Conservation (phyloP, 2,113 vertebrate genomes). For the Stercorarius parasiticus region DNA sequence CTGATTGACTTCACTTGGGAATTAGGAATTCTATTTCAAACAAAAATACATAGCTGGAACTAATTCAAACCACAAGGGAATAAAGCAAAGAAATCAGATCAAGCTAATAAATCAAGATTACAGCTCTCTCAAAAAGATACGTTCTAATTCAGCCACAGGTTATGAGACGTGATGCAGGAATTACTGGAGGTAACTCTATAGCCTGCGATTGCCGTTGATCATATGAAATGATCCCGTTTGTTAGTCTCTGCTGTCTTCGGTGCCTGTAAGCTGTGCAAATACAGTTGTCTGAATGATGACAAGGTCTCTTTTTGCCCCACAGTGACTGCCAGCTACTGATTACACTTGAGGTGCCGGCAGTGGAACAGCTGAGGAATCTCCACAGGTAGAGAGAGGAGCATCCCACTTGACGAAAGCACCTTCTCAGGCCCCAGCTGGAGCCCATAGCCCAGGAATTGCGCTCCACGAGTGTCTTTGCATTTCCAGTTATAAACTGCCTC, state of each 20-base stretch:
- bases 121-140: not conserved
- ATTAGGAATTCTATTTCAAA: slow-evolving; percentile 35
- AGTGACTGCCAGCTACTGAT: not conserved
- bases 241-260: not conserved
- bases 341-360: not conserved
- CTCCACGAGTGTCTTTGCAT: not conserved
- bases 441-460: not conserved
- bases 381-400: not conserved
- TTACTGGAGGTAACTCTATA: not conserved
- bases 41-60: slow-evolving; percentile 37
- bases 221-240: not conserved
- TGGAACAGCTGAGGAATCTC: not conserved
- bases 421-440: not conserved
- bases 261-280: not conserved
- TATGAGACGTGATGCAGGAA: not conserved
- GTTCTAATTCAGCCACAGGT: slow-evolving; percentile 17
- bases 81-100: slow-evolving; percentile 31
- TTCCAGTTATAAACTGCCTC: not conserved
- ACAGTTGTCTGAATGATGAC: not conserved
- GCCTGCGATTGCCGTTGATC: not conserved
- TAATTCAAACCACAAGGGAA: slow-evolving; percentile 34
- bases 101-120: slow-evolving; percentile 49
- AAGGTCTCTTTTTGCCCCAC: not conserved
- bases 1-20: slow-evolving; percentile 20
- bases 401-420: not conserved